Conservation (phyloP, 2,888 invertebrate species). For the Megaustenia siamemsis region DNA sequence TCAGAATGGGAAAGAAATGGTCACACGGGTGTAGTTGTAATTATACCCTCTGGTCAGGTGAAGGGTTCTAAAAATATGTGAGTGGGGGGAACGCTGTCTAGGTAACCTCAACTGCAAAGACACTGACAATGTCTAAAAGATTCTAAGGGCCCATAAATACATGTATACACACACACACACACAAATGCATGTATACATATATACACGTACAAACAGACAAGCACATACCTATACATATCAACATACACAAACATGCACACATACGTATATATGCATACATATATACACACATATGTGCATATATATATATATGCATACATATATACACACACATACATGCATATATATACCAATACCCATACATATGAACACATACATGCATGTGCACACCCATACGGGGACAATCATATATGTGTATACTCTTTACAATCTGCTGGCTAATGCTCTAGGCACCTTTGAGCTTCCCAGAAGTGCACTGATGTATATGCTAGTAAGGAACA, state of each 20-base stretch:
- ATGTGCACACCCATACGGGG: not conserved
- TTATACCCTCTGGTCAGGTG: too few species aligned
- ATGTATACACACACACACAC: too few species aligned
- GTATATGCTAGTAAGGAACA: not conserved
- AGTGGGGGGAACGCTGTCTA: too few species aligned
- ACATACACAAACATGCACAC: not conserved
- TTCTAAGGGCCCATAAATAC: too few species aligned
- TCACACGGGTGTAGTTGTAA: too few species aligned
- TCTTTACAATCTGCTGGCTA: too few species aligned
- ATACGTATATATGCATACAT: not conserved
- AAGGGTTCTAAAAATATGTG: too few species aligned
- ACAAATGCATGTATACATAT: too few species aligned
- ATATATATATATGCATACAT: not conserved
- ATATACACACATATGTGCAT: not conserved
- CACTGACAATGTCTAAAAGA: too few species aligned
- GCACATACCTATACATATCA: slow-evolving; percentile 47
- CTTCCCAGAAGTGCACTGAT: not conserved
- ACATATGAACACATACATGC: not conserved
- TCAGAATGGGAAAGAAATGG: too few species aligned
- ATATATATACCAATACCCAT: slow-evolving; percentile 14
- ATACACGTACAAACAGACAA: not conserved
- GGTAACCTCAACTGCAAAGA: too few species aligned
- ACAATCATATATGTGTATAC: not conserved
- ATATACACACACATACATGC: slow-evolving; percentile 45
- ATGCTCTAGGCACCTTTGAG: not conserved